Conservation (phyloP, 2,888 invertebrate genomes). For the Athalia rosae region DNA sequence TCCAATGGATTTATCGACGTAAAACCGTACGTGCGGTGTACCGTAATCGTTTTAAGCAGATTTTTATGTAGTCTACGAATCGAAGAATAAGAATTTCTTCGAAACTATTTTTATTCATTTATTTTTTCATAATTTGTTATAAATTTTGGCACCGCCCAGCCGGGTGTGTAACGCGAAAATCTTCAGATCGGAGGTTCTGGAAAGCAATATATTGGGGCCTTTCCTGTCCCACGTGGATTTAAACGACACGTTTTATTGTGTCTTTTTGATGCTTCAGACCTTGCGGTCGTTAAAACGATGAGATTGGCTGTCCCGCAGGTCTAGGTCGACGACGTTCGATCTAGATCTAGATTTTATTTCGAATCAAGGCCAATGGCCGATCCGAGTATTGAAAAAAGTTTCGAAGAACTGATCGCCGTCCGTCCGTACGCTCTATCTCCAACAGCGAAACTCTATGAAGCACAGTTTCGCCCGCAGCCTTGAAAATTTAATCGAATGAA, state of each 20-base stretch:
- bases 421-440: not conserved
- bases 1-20: too few relatives aligned
- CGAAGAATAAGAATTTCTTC: too few relatives aligned
- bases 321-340: slow-evolving; percentile 35
- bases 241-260: slow-evolving; percentile 24
- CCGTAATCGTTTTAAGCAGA: too few relatives aligned
- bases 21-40: too few relatives aligned
- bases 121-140: too few relatives aligned
- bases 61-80: too few relatives aligned
- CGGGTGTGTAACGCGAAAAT: too few relatives aligned
- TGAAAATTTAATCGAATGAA: not conserved
- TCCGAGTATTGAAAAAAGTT: not conserved
- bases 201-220: not conserved
- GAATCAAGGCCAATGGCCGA: slow-evolving; percentile 21
- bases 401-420: not conserved
- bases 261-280: not conserved
- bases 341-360: slow-evolving; percentile 32
- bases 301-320: not conserved
- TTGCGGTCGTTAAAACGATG: not conserved
- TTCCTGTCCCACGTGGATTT: slow-evolving; percentile 25
- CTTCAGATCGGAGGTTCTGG: not conserved
- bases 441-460: too few relatives aligned
- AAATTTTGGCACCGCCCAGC: too few relatives aligned
- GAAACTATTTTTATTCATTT: too few relatives aligned
- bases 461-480: not conserved